Percentiles rank a stretch among this genome's conserved stretches.
phyloP scores from a whole-genome alignment of 1,140 invertebrate genomes.

The Trichoplusia ni region DNA sequence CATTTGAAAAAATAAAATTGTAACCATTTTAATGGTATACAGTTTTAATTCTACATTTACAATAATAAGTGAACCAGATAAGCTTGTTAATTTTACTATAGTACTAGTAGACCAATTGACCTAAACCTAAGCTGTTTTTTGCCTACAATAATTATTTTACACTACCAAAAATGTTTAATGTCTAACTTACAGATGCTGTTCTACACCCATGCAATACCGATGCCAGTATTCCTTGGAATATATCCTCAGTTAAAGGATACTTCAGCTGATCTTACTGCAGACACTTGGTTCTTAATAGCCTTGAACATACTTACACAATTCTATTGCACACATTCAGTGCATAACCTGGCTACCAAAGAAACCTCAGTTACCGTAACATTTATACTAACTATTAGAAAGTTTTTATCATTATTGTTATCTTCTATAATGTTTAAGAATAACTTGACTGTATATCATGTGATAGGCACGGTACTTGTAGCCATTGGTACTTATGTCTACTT shows the following conservation, averaged over 20 bases:
- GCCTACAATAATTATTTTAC: neutral
- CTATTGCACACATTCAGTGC: constrained; percentile 68
- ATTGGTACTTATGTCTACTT: constrained; percentile 73
- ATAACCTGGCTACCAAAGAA: constrained; percentile 67
- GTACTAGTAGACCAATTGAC: too few species aligned
- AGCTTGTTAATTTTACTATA: too few species aligned
- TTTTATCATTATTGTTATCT: constrained; percentile 69
- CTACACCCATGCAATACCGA: constrained; percentile 64
- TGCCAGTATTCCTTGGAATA: constrained; percentile 66
- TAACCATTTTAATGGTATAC: too few species aligned
- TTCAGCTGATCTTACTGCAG: constrained; percentile 37
- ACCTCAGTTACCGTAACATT: constrained; percentile 71
- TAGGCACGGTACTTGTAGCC: constrained; percentile 61
- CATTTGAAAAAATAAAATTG: too few species aligned
- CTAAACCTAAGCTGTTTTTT: too few species aligned
- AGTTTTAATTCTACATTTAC: too few species aligned
- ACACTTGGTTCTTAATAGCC: constrained; percentile 56
- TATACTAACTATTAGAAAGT: constrained; percentile 72
- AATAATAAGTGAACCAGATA: too few species aligned
- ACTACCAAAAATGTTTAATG: neutral
- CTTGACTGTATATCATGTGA: constrained; percentile 62
- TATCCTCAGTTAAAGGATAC: constrained; percentile 50
- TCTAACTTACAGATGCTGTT: constrained; percentile 73
- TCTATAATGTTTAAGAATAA: constrained; percentile 73
- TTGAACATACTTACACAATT: constrained; percentile 68